phyloP scores from a whole-genome alignment of 2,113 vertebrate species.

The Reinhardtius hippoglossoides region DNA sequence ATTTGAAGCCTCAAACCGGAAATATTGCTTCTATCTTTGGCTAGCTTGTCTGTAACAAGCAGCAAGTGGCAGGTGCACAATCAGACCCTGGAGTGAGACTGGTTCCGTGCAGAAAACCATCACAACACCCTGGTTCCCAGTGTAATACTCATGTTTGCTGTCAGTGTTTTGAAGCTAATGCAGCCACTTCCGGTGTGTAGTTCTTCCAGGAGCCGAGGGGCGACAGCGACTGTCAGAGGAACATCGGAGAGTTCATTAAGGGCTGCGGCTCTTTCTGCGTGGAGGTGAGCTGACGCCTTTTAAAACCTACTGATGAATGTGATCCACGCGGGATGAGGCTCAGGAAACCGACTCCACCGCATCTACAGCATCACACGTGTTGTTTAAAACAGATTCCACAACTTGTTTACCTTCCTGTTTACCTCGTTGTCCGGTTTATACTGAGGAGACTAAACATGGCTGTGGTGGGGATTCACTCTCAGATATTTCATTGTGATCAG shows the following conservation, averaged over 20 bases:
- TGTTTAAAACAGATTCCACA: background rate
- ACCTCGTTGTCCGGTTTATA: background rate
- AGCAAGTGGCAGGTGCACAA: slow-evolving; percentile 53
- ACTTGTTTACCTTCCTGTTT: background rate
- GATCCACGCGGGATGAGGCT: background rate
- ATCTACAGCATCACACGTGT: background rate
- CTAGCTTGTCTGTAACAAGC: slow-evolving; percentile 24
- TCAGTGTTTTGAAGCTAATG: background rate
- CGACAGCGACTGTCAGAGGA: slow-evolving; percentile 90
- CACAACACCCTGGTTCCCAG: background rate
- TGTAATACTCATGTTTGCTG: background rate
- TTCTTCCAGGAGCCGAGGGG: slow-evolving; percentile 89
- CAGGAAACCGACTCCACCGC: background rate
- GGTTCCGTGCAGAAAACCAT: background rate
- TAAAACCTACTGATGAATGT: background rate
- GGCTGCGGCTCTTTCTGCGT: slow-evolving; percentile 89
- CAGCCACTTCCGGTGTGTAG: slow-evolving; percentile 60
- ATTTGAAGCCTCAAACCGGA: slow-evolving; percentile 22
- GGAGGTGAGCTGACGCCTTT: slow-evolving; percentile 86
- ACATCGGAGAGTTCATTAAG: slow-evolving; percentile 91
- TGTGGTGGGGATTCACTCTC: too few relatives aligned
- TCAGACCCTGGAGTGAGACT: slow-evolving; percentile 11
- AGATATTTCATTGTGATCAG: too few relatives aligned
- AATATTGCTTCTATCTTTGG: fast-evolving
- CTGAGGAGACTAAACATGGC: background rate